Conservation (phyloP, 1,140 invertebrate species). For the Heliconius hewitsoni region DNA sequence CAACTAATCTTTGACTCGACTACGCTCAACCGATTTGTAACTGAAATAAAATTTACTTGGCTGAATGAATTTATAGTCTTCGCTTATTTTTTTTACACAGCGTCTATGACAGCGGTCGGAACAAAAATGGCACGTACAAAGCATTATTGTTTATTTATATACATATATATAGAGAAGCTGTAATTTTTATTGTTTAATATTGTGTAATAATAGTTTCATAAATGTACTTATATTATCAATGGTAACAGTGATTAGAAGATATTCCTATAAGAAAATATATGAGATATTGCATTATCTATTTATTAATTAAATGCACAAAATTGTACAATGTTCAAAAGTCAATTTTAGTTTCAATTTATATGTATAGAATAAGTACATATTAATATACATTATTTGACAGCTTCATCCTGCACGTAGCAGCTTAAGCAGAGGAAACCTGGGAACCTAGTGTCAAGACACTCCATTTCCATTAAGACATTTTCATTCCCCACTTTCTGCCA, state of each 20-base stretch:
- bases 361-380: not conserved
- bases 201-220: slow-evolving; percentile 32
- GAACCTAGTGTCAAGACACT: too few species aligned
- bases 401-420: too few species aligned
- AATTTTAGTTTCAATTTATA: not conserved
- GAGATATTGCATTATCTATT: slow-evolving; percentile 7
- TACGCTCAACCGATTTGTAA: not conserved
- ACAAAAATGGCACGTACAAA: slow-evolving; percentile 13
- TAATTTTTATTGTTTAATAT: slow-evolving; percentile 30
- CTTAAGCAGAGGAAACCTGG: too few species aligned
- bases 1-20: not conserved
- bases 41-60: slow-evolving; percentile 10
- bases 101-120: slow-evolving; percentile 21
- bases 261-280: slow-evolving; percentile 8
- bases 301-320: not conserved
- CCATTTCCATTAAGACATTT: too few species aligned
- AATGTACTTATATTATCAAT: slow-evolving; percentile 15
- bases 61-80: slow-evolving; percentile 9
- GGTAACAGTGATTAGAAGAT: slow-evolving; percentile 25
- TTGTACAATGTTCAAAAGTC: not conserved
- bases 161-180: slow-evolving; percentile 1
- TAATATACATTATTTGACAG: too few species aligned
- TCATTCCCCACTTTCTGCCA: too few species aligned
- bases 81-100: slow-evolving; percentile 12
- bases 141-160: slow-evolving; percentile 20